Evolutionary conservation across 2,797 vertebrate species (phyloP).

Genomic region (Champsocephalus gunnari): DNA sequence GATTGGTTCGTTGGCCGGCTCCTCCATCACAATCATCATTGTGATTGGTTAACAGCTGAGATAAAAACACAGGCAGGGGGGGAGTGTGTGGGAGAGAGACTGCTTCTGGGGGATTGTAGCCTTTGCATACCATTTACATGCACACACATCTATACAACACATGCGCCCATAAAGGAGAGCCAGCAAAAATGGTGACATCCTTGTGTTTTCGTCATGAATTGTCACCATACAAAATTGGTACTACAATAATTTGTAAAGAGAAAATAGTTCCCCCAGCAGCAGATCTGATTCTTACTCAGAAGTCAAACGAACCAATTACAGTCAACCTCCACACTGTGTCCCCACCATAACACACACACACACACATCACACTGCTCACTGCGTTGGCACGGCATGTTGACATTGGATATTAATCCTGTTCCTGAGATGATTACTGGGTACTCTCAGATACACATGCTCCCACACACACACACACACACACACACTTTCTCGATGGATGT

Average conservation of each 20-base stretch:
- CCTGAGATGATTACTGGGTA: neutral
- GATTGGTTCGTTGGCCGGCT: too few species aligned
- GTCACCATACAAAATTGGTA: neutral
- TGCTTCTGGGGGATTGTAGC: too few species aligned
- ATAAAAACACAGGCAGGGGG: too few species aligned
- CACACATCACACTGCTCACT: neutral
- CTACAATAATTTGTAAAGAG: neutral
- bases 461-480: neutral
- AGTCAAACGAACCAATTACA: neutral
- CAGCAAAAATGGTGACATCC: neutral
- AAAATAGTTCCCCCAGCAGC: neutral
- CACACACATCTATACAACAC: too few species aligned
- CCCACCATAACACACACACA: neutral
- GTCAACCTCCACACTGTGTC: neutral
- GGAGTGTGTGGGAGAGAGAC: too few species aligned
- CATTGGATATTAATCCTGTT: neutral
- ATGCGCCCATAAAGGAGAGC: neutral
- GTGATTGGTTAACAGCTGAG: too few species aligned
- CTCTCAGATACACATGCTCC: neutral
- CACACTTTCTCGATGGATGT: neutral
- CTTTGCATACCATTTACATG: too few species aligned
- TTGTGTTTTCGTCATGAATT: neutral
- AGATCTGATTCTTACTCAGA: neutral
- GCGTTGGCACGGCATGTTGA: constrained; percentile 4
- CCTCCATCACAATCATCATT: too few species aligned